These are phyloP conservation scores for Ardeotis arabs DNA, from an alignment of 2,113 vertebrate genomes.

Conservation along the genomic window DNA sequence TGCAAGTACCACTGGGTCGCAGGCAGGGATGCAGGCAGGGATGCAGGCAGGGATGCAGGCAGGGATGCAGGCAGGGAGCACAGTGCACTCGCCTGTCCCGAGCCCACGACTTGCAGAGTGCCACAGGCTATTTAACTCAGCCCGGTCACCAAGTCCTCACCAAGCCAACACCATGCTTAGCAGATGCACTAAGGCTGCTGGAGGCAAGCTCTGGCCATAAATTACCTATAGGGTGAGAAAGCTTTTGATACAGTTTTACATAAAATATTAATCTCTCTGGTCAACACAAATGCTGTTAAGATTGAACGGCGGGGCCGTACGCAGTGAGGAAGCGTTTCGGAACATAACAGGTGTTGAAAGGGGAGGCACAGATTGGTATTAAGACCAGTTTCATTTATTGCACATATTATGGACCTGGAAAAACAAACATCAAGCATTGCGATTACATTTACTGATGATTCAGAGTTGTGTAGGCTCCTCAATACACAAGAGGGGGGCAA, in stretches of 20 bases:
- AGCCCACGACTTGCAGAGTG: background rate
- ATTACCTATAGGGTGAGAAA: background rate
- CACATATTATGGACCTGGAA: background rate
- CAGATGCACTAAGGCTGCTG: background rate
- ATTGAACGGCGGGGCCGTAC: background rate
- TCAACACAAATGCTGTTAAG: background rate
- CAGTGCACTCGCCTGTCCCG: rapidly evolving
- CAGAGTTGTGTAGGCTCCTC: slow-evolving; percentile 37
- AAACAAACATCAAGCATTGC: slow-evolving; percentile 1
- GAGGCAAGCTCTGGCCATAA: background rate
- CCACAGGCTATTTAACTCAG: background rate
- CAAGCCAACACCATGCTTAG: background rate
- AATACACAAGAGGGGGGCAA: slow-evolving; percentile 7
- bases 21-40: background rate
- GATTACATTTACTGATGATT: slow-evolving; percentile 53
- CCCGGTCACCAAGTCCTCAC: background rate
- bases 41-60: background rate
- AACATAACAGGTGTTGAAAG: background rate
- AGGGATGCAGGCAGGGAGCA: background rate
- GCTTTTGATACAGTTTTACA: background rate
- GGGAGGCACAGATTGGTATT: background rate
- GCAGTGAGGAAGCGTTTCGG: background rate
- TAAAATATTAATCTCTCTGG: background rate
- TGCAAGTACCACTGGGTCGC: background rate
- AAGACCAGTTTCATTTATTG: slow-evolving; percentile 11